Evolutionary conservation across 35 echinoderm and acorn worm species (phyloP).

Genomic region (Eucidaris tribuloides): DNA sequence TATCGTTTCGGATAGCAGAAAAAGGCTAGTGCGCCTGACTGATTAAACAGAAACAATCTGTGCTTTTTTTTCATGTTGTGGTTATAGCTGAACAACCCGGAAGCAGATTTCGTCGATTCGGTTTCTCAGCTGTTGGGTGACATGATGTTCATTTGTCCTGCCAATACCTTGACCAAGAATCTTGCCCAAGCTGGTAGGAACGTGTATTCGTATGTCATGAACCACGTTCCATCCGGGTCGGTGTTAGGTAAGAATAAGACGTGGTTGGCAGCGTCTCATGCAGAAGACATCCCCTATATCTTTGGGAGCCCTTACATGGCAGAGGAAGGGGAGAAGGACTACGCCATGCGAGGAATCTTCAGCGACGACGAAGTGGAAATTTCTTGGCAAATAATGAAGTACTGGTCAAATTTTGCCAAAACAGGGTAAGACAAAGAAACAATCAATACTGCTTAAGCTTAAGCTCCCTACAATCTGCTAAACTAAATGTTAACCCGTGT

Average conservation of each 20-base stretch:
- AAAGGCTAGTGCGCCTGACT: too few relatives aligned
- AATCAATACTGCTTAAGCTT: too few relatives aligned
- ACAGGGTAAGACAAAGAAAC: constrained; percentile 12
- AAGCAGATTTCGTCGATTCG: too few relatives aligned
- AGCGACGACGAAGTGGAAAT: background rate
- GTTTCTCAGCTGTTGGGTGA: too few relatives aligned
- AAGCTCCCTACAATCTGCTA: too few relatives aligned
- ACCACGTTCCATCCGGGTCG: background rate
- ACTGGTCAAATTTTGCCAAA: constrained; percentile 24
- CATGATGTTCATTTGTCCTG: too few relatives aligned
- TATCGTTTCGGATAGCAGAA: too few relatives aligned
- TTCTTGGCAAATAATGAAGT: background rate
- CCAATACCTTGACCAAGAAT: background rate
- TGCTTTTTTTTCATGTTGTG: too few relatives aligned
- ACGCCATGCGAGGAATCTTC: background rate
- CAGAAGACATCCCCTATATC: constrained; percentile 12
- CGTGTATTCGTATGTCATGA: background rate
- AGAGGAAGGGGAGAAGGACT: background rate
- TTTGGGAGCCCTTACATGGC: constrained; percentile 1
- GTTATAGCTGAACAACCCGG: too few relatives aligned
- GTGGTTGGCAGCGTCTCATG: constrained; percentile 1
- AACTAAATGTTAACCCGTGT: too few relatives aligned
- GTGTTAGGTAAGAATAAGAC: background rate
- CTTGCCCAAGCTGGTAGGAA: background rate
- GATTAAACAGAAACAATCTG: too few relatives aligned